Conservation (phyloP, 1,140 invertebrate species). For the Drosophila varians region DNA sequence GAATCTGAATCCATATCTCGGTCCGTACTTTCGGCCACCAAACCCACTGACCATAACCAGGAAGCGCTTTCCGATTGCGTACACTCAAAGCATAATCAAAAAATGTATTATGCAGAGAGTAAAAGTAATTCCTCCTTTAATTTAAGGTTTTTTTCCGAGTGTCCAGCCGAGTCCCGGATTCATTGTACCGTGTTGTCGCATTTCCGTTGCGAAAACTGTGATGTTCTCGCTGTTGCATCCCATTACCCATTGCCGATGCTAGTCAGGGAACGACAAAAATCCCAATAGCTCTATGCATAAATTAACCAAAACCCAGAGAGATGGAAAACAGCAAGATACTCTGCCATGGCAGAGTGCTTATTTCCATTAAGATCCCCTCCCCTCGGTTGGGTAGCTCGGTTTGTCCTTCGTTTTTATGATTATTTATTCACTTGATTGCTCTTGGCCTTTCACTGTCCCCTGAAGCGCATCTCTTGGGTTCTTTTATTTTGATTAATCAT, state of each 20-base stretch:
- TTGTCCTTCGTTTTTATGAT: conserved; percentile 34
- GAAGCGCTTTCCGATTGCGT: conserved; percentile 31
- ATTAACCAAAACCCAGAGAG: conserved; percentile 48
- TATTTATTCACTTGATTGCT: conserved; percentile 53
- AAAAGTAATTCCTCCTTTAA: no score
- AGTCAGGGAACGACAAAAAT: conserved; percentile 37
- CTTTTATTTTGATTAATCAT: conserved; percentile 71
- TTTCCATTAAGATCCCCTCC: conserved; percentile 37
- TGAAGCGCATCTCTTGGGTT: conserved; percentile 29
- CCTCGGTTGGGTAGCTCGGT: no score
- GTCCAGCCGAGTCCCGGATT: conserved; percentile 18
- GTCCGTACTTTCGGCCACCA: conserved; percentile 12
- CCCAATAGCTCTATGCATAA: conserved; percentile 57
- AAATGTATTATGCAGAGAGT: no score
- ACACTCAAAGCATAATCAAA: neutral
- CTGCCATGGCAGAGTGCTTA: conserved; percentile 15
- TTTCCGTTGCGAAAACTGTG: conserved; percentile 58
- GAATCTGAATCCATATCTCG: conserved; percentile 1
- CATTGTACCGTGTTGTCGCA: conserved; percentile 65
- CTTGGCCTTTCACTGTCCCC: conserved; percentile 29
- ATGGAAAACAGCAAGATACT: neutral
- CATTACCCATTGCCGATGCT: conserved; percentile 37
- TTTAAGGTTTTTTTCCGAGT: neutral
- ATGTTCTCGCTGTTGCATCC: neutral
- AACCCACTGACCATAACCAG: conserved; percentile 49